These are phyloP conservation scores for Orthonevra nobilis DNA, from an alignment of 2,888 invertebrate species.

Conservation along the genomic window DNA sequence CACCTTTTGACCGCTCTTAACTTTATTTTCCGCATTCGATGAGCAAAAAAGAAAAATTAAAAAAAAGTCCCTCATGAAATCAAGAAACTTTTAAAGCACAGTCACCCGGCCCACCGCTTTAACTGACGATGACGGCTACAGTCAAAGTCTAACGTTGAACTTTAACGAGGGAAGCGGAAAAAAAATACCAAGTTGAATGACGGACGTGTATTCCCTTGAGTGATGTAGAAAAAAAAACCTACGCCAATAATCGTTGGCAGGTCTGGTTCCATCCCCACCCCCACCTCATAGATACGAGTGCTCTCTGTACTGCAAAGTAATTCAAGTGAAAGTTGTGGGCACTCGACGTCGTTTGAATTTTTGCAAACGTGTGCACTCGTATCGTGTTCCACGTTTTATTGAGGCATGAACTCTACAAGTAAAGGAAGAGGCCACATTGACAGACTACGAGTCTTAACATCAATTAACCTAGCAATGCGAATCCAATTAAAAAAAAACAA, in stretches of 20 bases:
- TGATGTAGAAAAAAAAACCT: slow-evolving; percentile 27
- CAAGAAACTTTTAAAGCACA: slow-evolving; percentile 10
- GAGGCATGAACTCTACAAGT: neutral
- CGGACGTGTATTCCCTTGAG: neutral
- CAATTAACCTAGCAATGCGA: slow-evolving; percentile 26
- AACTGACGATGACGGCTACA: slow-evolving; percentile 1
- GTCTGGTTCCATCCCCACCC: neutral
- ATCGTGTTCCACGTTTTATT: slow-evolving; percentile 9
- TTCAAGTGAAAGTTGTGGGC: slow-evolving; percentile 36
- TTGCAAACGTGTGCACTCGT: too few relatives aligned
- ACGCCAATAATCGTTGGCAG: slow-evolving; percentile 17
- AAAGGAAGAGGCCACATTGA: neutral
- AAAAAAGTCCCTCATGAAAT: slow-evolving; percentile 19
- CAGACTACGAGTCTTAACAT: slow-evolving; percentile 1
- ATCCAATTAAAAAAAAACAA: neutral
- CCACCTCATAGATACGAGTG: neutral
- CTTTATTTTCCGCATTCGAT: slow-evolving; percentile 20
- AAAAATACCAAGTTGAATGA: neutral
- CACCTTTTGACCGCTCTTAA: neutral
- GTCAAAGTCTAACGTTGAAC: slow-evolving; percentile 14
- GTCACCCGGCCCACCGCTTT: slow-evolving; percentile 7
- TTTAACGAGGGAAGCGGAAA: neutral
- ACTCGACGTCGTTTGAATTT: slow-evolving; percentile 12
- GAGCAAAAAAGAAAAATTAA: too few relatives aligned
- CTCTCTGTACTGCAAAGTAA: slow-evolving; percentile 24